These are phyloP conservation scores for Elaphurus davidianus DNA, from an alignment of 2,113 vertebrate species.

Conservation along the genomic window DNA sequence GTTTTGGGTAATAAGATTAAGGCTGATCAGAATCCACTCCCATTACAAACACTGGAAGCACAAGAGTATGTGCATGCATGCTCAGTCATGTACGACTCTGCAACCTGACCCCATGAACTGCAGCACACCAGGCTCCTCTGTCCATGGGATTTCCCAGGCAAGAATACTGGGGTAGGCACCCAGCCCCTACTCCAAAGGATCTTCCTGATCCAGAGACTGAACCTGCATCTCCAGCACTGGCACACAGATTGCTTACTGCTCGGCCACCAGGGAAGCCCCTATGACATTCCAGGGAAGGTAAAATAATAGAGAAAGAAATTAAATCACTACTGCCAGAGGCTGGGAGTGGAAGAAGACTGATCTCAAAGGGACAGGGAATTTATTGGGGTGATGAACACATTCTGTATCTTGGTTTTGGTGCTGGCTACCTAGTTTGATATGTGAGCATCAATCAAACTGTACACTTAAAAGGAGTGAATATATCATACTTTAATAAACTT, in stretches of 20 bases:
- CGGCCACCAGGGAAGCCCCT: neutral
- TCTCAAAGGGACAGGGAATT: neutral
- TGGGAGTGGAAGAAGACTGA: neutral
- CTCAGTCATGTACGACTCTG: neutral
- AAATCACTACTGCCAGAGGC: neutral
- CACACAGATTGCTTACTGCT: neutral
- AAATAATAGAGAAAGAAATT: neutral
- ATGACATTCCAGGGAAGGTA: neutral
- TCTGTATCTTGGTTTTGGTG: neutral
- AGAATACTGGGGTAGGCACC: neutral
- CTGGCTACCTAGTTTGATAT: neutral
- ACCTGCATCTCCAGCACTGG: neutral
- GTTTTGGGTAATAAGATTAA: neutral
- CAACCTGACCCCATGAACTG: fast-evolving
- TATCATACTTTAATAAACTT: neutral
- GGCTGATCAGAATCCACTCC: neutral
- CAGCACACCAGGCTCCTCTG: neutral
- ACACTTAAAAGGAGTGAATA: neutral
- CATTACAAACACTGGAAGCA: neutral
- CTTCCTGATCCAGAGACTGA: neutral
- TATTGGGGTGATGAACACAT: neutral
- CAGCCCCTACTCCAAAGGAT: neutral
- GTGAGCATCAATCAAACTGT: neutral
- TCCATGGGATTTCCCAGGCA: neutral
- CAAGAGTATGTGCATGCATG: neutral